phyloP scores from a whole-genome alignment of 1,140 invertebrate genomes.

The Drosophila lini region DNA sequence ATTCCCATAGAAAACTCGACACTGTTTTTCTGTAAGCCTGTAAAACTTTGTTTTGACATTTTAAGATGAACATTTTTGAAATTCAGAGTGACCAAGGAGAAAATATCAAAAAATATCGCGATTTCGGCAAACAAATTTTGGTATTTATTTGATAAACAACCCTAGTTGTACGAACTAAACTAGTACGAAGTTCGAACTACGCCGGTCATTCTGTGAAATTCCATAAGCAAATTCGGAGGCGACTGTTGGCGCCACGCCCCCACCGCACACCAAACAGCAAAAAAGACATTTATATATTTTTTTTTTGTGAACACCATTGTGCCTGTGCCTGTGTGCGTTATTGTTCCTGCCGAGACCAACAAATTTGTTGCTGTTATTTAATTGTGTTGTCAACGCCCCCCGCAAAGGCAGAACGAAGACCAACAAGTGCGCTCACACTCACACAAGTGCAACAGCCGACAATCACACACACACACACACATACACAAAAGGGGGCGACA shows the following conservation, averaged over 20 bases:
- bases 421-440: constrained; percentile 52
- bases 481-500: constrained; percentile 16
- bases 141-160: no score
- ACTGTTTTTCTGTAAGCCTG: no score
- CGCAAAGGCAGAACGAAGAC: constrained; percentile 48
- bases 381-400: constrained; percentile 13
- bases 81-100: no score
- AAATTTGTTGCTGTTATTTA: constrained; percentile 10
- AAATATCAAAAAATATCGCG: no score
- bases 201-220: no score
- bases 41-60: no score
- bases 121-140: no score
- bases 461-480: constrained; percentile 9
- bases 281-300: not conserved
- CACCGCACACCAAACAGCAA: not conserved
- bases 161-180: no score
- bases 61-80: no score
- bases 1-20: no score
- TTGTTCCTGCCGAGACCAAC: constrained; percentile 1
- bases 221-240: no score
- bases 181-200: no score
- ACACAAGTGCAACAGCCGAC: constrained; percentile 1
- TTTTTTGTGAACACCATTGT: constrained; percentile 10
- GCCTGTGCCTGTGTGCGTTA: constrained; percentile 3
- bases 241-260: not conserved